A percentile compares a stretch with the other conserved stretches of the same genome.
phyloP scores from a whole-genome alignment of 2,113 vertebrate species.

The Mirounga angustirostris region DNA sequence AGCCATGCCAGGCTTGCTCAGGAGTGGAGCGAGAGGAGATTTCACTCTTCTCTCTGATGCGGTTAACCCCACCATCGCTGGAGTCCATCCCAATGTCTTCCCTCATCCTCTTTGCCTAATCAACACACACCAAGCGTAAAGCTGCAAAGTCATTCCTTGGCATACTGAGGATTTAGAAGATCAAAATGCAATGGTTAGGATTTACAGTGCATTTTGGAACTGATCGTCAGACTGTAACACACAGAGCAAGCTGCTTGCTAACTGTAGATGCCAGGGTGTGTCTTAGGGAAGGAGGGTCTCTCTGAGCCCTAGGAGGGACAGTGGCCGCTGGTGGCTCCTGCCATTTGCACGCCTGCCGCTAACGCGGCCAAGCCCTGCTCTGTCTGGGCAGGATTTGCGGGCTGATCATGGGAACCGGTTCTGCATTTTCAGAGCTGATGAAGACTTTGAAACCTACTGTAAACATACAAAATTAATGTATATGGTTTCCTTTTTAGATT shows the following conservation, averaged over 20 bases:
- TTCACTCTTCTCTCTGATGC: neutral
- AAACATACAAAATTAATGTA: neutral
- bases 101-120: no score
- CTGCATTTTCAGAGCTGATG: neutral
- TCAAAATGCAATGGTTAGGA: neutral
- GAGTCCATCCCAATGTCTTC: rapidly evolving
- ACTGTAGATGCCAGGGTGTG: neutral
- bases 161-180: neutral
- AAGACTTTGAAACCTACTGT: rapidly evolving
- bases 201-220: neutral
- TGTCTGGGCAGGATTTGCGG: neutral
- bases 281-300: neutral
- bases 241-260: neutral
- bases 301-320: neutral
- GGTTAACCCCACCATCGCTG: rapidly evolving
- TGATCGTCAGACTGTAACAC: rapidly evolving
- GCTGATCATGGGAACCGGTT: rapidly evolving
- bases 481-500: slow-evolving; percentile 88
- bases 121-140: rapidly evolving
- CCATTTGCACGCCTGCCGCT: rapidly evolving
- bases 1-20: neutral
- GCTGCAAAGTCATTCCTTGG: neutral
- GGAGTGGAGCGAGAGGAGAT: no score
- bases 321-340: neutral
- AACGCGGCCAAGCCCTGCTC: neutral